phyloP scores from a whole-genome alignment of 2,797 vertebrate species.

The Amphiprion clarkii region DNA sequence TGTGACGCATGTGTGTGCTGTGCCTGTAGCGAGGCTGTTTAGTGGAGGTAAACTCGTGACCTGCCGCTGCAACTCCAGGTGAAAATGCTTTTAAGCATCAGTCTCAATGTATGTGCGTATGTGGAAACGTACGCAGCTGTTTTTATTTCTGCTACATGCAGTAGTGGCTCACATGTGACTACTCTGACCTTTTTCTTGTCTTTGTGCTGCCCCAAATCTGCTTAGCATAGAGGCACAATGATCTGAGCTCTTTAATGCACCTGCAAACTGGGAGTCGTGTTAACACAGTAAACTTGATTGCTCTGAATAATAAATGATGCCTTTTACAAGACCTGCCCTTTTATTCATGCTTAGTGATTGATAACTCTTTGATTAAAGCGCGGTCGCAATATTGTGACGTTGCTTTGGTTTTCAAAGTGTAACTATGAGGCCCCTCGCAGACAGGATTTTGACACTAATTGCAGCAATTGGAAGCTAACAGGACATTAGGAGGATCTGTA shows the following conservation, averaged over 20 bases:
- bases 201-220: constrained; percentile 20
- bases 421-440: neutral
- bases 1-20: constrained; percentile 32
- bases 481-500: too few species aligned
- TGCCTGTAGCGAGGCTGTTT: constrained; percentile 37
- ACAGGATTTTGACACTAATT: neutral
- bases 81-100: constrained; percentile 3
- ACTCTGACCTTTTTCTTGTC: constrained; percentile 2
- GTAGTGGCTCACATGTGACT: constrained; percentile 1
- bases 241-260: constrained; percentile 10
- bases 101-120: neutral
- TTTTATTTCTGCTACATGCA: neutral
- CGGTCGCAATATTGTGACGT: too few species aligned
- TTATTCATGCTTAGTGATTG: too few species aligned
- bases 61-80: neutral
- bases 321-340: neutral
- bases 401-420: neutral
- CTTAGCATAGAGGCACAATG: neutral
- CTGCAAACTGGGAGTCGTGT: constrained; percentile 6
- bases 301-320: neutral
- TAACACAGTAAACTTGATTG: neutral
- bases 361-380: too few species aligned
- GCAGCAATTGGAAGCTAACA: neutral
- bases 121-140: neutral
- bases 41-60: constrained; percentile 27